Evolutionary conservation across 1,140 invertebrate genomes (phyloP).

Genomic region (Drosophila rufa): DNA sequence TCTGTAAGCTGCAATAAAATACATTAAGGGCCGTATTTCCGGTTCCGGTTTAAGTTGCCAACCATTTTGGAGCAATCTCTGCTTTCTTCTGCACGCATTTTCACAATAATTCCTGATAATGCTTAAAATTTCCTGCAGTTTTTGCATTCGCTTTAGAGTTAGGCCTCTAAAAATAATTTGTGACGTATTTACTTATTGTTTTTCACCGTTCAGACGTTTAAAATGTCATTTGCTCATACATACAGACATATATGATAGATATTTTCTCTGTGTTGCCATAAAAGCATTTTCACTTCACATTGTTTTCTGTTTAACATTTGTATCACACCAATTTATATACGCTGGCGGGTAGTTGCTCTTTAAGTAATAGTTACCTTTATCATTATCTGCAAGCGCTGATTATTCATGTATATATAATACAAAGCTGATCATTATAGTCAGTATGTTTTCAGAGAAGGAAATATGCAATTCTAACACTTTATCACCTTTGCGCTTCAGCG

Average conservation of each 20-base stretch:
- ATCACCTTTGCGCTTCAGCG: conserved; percentile 80
- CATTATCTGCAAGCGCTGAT: conserved; percentile 33
- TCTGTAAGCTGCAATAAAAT: conserved; percentile 32
- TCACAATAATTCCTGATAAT: conserved; percentile 74
- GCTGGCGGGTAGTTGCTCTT: conserved; percentile 78
- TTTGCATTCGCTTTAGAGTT: conserved; percentile 12
- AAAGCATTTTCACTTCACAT: conserved; percentile 60
- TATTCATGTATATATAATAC: conserved; percentile 17
- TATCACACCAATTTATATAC: conserved; percentile 83
- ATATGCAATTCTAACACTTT: conserved; percentile 44
- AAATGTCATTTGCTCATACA: conserved; percentile 39
- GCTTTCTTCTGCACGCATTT: conserved; percentile 46
- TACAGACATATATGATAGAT: conserved; percentile 27
- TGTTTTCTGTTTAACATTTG: conserved; percentile 68
- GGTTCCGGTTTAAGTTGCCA: conserved; percentile 42
- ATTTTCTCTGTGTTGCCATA: conserved; percentile 49
- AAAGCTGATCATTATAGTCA: conserved; percentile 31
- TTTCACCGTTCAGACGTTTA: conserved; percentile 39
- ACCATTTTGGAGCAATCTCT: conserved; percentile 18
- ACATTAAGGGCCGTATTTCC: conserved; percentile 67
- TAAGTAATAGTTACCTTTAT: conserved; percentile 54
- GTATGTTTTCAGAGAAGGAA: not conserved
- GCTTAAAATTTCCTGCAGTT: conserved; percentile 48
- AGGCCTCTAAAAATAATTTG: conserved; percentile 30
- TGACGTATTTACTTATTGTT: conserved; percentile 30